Evolutionary conservation across 2,888 invertebrate genomes (phyloP).

Genomic region (Acanthosepion lycidas): DNA sequence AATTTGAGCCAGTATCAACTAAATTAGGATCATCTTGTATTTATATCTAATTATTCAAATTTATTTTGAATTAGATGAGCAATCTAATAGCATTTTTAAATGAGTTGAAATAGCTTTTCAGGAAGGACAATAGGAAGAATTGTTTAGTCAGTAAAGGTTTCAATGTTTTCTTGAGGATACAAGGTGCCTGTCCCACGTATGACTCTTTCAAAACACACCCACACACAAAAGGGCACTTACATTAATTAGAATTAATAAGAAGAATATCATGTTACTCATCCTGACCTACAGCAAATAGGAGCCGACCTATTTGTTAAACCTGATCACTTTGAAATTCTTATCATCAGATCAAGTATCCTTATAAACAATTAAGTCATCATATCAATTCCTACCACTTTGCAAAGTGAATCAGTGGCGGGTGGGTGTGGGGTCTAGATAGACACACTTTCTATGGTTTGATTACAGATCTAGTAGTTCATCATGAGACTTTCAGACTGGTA

Average conservation of each 20-base stretch:
- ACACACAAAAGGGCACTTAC: background rate
- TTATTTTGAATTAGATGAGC: conserved; percentile 14
- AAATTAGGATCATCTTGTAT: too few species aligned
- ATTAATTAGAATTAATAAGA: background rate
- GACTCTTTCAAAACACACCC: background rate
- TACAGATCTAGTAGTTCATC: background rate
- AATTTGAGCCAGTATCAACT: too few species aligned
- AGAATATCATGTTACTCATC: background rate
- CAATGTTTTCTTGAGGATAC: background rate
- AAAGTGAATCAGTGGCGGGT: background rate
- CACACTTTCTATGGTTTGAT: background rate
- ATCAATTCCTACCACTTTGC: background rate
- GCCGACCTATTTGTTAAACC: background rate
- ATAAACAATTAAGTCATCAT: background rate
- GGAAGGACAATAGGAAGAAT: background rate
- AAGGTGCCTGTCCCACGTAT: background rate
- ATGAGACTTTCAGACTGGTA: background rate
- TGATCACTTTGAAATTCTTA: background rate
- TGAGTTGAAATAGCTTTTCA: background rate
- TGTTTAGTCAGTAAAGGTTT: background rate
- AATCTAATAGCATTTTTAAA: background rate
- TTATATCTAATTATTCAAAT: too few species aligned
- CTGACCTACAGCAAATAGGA: background rate
- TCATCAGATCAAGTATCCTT: background rate
- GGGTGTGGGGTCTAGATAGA: background rate